Evolutionary conservation across 2,113 vertebrate species (phyloP).

Genomic region (Pollimyrus isidori): DNA sequence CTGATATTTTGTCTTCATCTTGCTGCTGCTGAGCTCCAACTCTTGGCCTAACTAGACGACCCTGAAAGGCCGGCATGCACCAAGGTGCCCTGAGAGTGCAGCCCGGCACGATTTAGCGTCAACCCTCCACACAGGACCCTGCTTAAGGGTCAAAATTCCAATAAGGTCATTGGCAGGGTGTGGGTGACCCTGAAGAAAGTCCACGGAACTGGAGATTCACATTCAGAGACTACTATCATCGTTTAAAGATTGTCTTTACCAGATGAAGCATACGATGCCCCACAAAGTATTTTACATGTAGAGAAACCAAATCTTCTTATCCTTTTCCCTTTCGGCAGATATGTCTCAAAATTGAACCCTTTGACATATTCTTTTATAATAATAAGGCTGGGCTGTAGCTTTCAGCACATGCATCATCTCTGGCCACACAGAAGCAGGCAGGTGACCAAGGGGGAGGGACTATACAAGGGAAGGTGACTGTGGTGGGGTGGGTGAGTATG

Average conservation of each 20-base stretch:
- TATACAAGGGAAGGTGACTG: not conserved
- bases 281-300: not conserved
- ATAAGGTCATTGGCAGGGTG: not conserved
- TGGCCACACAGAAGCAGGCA: not conserved
- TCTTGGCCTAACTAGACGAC: not conserved
- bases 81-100: not conserved
- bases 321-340: not conserved
- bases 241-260: not conserved
- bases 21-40: not conserved
- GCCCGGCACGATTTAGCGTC: not conserved
- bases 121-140: not conserved
- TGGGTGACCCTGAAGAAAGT: not conserved
- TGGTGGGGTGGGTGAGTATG: not conserved
- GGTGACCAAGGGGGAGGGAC: not conserved
- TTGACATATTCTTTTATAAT: not conserved
- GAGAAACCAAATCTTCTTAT: not conserved
- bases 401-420: not conserved
- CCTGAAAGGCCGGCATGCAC: not conserved
- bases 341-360: not conserved
- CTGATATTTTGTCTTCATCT: not conserved
- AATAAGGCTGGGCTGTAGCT: not conserved
- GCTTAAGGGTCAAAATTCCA: not conserved
- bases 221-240: not conserved
- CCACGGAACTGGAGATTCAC: not conserved
- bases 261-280: not conserved